Evolutionary conservation across 2,888 invertebrate genomes (phyloP), one percentile per base, ranked within the genome.

Genomic region (Tachina grossa): DNA sequence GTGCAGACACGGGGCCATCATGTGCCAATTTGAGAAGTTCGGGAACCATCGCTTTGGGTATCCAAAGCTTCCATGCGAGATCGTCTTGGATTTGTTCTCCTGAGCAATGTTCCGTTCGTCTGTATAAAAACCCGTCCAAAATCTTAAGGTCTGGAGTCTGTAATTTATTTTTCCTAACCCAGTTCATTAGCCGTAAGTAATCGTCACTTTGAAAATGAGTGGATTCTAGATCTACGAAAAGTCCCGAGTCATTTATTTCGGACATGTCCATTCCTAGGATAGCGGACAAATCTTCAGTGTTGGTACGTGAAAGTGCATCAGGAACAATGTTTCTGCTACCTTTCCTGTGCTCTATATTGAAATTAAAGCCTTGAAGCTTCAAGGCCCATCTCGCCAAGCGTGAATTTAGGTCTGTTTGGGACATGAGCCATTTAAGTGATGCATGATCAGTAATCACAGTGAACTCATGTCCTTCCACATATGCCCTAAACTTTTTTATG

Each of bases 301-400:
- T 69, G 9, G 61, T 45, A n/a, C 83, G 51, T n/a, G 76, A 83
- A 59, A 83, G 77, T 10, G 57, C 53, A 68, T 83, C 77, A 47
- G 72, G 78, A 61, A 81, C 69, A 19, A 84, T 45, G 45, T 84
- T 84, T 22, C 47, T 65, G 9, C 69, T 51, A 43, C 76, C 84
- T 11, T 76, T 75, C 11, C 84, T 51, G 45, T 72, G 78, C 41
- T 78, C 75, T 14, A 82, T 69, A 11, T 72, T 83, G 31, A 72
- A 77, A n/a, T 53, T 13, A 51, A 41, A 84, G 1, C 68, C 74
- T 19, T 78, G 78, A 19, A 84, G 63, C 22, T 79, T 74, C 1
- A 84, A 57, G 16, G 61, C 49, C 79, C 79, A 74, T 14, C 74
- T 68, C 4, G 79, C 74, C 14, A 84, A 41, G 16, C 74, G 39